Percentiles rank a stretch among this genome's conserved stretches.
Conservation (phyloP, 2,113 vertebrate species). For the Chauna torquata region DNA sequence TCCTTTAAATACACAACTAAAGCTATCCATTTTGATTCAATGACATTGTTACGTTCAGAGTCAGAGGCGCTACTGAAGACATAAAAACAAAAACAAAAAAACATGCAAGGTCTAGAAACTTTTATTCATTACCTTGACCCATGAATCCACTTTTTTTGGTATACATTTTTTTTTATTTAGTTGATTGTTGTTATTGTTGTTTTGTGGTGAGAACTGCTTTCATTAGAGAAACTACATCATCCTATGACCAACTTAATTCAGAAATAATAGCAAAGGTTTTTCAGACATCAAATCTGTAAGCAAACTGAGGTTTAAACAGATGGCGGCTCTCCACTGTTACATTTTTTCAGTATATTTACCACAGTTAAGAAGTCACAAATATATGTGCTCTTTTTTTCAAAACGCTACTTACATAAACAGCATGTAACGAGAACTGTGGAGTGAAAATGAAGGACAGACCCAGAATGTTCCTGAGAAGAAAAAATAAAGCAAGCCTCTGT, state of each 20-base stretch:
- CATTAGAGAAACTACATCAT: neutral
- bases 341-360: neutral
- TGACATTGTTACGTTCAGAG: neutral
- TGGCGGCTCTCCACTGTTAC: neutral
- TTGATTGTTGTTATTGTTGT: neutral
- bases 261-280: neutral
- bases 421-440: neutral
- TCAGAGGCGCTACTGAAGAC: neutral
- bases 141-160: neutral
- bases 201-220: neutral
- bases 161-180: neutral
- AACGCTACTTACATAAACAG: neutral
- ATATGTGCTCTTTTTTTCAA: neutral
- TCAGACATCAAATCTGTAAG: neutral
- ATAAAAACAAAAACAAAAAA: neutral
- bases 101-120: neutral
- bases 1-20: neutral
- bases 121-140: neutral
- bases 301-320: neutral
- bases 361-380: neutral
- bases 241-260: neutral
- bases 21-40: neutral
- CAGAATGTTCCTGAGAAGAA: neutral
- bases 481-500: neutral
- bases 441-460: neutral